phyloP scores from a whole-genome alignment of 2,888 invertebrate species.

The Synergus umbraculus region DNA sequence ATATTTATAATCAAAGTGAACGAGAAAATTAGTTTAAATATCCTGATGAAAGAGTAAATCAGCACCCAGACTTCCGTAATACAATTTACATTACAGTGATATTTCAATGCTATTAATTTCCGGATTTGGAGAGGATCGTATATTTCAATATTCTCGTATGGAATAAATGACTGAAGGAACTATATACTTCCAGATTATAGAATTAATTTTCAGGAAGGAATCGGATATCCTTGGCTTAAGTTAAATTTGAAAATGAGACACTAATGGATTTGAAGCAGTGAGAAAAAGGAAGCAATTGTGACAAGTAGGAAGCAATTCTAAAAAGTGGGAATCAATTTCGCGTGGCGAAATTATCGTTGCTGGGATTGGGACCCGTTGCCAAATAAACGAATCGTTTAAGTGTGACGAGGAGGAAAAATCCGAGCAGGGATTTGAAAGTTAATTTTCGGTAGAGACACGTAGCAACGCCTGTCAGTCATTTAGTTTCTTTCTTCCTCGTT shows the following conservation, averaged over 20 bases:
- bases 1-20: neutral
- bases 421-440: slow-evolving; percentile 65
- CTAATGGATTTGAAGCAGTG: slow-evolving; percentile 7
- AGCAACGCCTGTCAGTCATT: slow-evolving; percentile 63
- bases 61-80: neutral
- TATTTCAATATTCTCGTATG: no score
- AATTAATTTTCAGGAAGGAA: neutral
- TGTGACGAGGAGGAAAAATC: slow-evolving; percentile 56
- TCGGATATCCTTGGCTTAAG: neutral
- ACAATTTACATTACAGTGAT: neutral
- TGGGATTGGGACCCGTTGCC: slow-evolving; percentile 28
- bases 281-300: slow-evolving; percentile 2
- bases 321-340: slow-evolving; percentile 16
- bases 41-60: neutral
- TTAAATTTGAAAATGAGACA: neutral
- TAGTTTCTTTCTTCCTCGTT: slow-evolving; percentile 43
- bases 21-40: neutral
- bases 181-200: no score
- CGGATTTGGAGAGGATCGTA: no score
- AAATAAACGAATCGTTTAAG: slow-evolving; percentile 63
- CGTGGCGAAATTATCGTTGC: slow-evolving; percentile 18
- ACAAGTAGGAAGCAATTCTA: slow-evolving; percentile 5
- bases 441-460: slow-evolving; percentile 66
- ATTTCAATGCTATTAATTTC: neutral
- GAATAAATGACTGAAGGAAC: no score